phyloP scores from a whole-genome alignment of 1,140 invertebrate genomes.

The Brachionus angularis region DNA sequence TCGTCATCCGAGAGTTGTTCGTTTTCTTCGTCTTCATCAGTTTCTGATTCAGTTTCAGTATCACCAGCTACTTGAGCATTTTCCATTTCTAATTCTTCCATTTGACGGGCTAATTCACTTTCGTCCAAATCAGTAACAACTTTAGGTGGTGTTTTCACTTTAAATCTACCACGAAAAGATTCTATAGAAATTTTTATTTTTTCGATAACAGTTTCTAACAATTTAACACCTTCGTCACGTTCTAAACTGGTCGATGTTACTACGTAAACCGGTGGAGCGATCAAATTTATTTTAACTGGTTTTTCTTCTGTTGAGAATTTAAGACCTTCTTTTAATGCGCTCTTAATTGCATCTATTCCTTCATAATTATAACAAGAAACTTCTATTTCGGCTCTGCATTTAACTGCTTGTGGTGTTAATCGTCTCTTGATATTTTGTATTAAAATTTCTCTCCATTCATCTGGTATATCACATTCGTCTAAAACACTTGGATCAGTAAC shows the following conservation, averaged over 20 bases:
- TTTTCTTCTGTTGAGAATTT: slow-evolving; percentile 65
- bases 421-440: slow-evolving; percentile 91
- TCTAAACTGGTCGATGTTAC: slow-evolving; percentile 97
- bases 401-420: slow-evolving; percentile 93
- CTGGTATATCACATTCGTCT: slow-evolving; percentile 90
- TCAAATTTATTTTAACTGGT: slow-evolving; percentile 77
- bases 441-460: slow-evolving; percentile 83
- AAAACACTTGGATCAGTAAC: slow-evolving; percentile 81
- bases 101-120: slow-evolving; percentile 76
- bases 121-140: slow-evolving; percentile 97
- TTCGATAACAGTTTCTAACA: slow-evolving; percentile 80
- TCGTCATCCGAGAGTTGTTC: slow-evolving; percentile 16
- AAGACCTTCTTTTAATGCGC: slow-evolving; percentile 84
- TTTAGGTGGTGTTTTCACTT: slow-evolving; percentile 90
- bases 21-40: slow-evolving; percentile 41
- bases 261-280: slow-evolving; percentile 95
- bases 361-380: slow-evolving; percentile 97
- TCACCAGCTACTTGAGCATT: slow-evolving; percentile 81
- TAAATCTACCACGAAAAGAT: slow-evolving; percentile 81
- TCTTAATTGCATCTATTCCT: slow-evolving; percentile 96
- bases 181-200: slow-evolving; percentile 79
- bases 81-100: slow-evolving; percentile 86
- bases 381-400: slow-evolving; percentile 92
- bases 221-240: slow-evolving; percentile 82
- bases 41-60: slow-evolving; percentile 51